Base-by-base conservation (phyloP, 2,797 vertebrate genomes). In the Sebastes steindachneri region DNA sequence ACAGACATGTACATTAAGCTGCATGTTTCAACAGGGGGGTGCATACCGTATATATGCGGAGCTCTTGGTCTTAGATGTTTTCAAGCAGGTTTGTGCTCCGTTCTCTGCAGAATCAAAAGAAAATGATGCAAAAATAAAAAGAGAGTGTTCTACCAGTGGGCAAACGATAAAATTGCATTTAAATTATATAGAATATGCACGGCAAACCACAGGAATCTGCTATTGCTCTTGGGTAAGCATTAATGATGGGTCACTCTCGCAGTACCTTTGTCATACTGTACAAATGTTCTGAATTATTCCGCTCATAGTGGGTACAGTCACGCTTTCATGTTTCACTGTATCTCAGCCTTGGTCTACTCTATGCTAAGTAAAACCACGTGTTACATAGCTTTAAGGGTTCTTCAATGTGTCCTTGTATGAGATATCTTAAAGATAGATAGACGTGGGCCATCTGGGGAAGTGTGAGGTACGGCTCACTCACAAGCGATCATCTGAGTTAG, bases 381-480 rank as follows among this genome's bases (percentile, higher is more conserved):
- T 28, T 79, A 28, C 77, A 68, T 74, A 65, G 41, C 69, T 63
- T 70, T n/a, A 75, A 80, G 73, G 31, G 68, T 41, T 79, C 55
- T 73, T 82, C 53, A 76, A 4, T 29, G 59, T 79, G 72, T 77
- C 73, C 57, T 72, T 76, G 63, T 63, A 67, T 11, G 65, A 28
- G 14, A 70, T 73, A 72, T 58, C 41, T 73, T 79, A 85, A 82
- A 86, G 81, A 79, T 19, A n/a, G 48, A 53, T 55, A 82, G 73
- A 77, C 59, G 8, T 48, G 5, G 60, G 28, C 60, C 70, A 69
- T 79, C 74, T 86, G 88, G 78, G 55, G 37, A 86, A 74, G 73
- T 69, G 79, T 80, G 80, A 79, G 68, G 25, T 83, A 28, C 62
- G 67, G 64, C 80, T 88, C 75, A 54, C 72, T 77, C 45, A 54